Evolutionary conservation across 1,140 invertebrate species (phyloP), one percentile per base, ranked within the genome.

Genomic region (Magallana angulata): DNA sequence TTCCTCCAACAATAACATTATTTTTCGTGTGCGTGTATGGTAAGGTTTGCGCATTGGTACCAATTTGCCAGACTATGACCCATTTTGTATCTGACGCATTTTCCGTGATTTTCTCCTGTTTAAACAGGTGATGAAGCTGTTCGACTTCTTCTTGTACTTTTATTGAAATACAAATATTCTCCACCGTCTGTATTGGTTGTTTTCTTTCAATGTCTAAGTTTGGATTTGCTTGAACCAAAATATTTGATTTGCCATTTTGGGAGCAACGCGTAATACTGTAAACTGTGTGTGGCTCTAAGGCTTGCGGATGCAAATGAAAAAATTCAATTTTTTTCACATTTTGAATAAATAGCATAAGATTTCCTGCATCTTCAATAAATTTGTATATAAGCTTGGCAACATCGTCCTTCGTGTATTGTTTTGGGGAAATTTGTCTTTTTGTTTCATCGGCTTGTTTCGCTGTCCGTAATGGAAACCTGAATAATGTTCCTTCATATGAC

Each of bases 381-480:
- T 91, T 90, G 56, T 90, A 48, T 1, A 94, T 86, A 4, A 94
- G 89, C 8, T 87, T 59, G 24, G 87, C 87, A n/a, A 93, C 84
- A 71, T 93, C 90, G 24, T 85, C 24, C 76, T 88, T 85, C 11
- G 91, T 87, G 84, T 93, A 93, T 14, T 87, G 89, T 59, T 89
- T 60, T 4, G 86, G 57, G 84, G 91, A 92, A 57, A 94, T 93
- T 71, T 71, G 68, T 30, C 36, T 18, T 82, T 91, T 90, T 87
- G 91, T 93, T 14, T 89, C 62, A 16, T 76, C 3, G 18, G 93
- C 92, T 76, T 92, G 91, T 36, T 90, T 84, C 30, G 81, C 59
- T 14, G 91, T 93, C 84, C 93, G 88, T 36, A 94, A 87, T 56
- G 93, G 93, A 82, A 94, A 88, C 82, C 93, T 85, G 36, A 94